Evolutionary conservation across 30 jellyfish, hydroid and myxozoan genomes (phyloP).

Genomic region (Cassiopea andromeda): DNA sequence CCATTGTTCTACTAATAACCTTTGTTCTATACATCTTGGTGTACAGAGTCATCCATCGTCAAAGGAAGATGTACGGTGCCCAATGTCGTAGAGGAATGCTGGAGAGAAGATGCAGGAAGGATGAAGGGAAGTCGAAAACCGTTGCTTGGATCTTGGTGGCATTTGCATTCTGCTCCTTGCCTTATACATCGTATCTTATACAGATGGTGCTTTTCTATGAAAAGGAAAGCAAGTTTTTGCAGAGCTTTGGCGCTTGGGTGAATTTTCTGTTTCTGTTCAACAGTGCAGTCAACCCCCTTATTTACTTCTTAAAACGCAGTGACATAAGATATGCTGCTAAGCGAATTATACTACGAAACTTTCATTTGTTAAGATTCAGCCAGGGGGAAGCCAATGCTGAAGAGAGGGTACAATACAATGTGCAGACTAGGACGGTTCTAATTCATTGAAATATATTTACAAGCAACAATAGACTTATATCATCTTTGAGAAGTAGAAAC

Average conservation of each 20-base stretch:
- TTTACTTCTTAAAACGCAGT: constrained; percentile 19
- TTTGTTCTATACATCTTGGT: not conserved
- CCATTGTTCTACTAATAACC: not conserved
- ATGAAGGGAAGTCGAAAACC: not conserved
- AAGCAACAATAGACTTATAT: not conserved
- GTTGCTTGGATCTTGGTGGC: not conserved
- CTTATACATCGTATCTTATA: not conserved
- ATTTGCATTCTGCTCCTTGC: not conserved
- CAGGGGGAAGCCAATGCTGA: not conserved
- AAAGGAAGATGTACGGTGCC: not conserved
- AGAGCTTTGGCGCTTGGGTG: constrained; percentile 25
- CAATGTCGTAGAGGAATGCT: not conserved
- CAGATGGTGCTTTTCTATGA: not conserved
- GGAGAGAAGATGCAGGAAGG: not conserved
- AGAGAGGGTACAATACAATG: not conserved
- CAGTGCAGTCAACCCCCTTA: constrained; percentile 41
- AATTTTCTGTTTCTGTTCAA: constrained; percentile 3
- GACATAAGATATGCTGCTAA: constrained; percentile 27
- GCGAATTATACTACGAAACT: not conserved
- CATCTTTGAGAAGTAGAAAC: not conserved
- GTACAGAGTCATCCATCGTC: not conserved
- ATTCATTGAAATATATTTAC: not conserved
- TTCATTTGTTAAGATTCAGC: not conserved
- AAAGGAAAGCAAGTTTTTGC: not conserved
- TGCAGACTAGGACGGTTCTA: not conserved